phyloP scores from a whole-genome alignment of 2,113 vertebrate species.

The Centrocercus urophasianus region DNA sequence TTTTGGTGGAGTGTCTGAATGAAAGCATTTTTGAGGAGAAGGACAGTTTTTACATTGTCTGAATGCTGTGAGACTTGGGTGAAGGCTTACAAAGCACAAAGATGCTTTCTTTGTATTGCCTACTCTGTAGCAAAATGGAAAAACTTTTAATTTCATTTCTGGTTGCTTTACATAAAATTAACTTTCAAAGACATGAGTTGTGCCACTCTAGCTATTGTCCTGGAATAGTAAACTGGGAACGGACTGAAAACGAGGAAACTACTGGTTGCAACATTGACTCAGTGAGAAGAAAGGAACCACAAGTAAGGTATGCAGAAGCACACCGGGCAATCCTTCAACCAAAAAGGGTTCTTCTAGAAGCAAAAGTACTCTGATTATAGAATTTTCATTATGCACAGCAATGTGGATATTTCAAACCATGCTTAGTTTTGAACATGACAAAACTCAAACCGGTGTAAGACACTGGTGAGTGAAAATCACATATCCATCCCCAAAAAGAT shows the following conservation, averaged over 20 bases:
- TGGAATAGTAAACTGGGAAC: background rate
- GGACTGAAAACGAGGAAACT: background rate
- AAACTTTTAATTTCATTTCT: background rate
- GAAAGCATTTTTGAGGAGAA: background rate
- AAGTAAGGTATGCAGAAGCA: background rate
- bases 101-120: background rate
- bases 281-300: background rate
- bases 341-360: background rate
- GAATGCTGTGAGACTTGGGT: background rate
- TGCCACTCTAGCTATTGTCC: background rate
- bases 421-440: background rate
- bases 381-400: background rate
- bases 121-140: background rate
- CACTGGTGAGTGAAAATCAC: background rate
- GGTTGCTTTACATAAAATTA: background rate
- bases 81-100: background rate
- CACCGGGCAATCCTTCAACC: background rate
- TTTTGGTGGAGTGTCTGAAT: background rate
- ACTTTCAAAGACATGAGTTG: background rate
- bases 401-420: background rate
- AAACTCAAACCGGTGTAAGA: background rate
- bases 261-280: background rate
- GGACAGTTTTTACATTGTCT: background rate
- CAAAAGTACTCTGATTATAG: background rate
- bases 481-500: background rate